These are phyloP conservation scores for Apocrypta bakeri DNA, from an alignment of 1,140 invertebrate species.

Conservation along the genomic window DNA sequence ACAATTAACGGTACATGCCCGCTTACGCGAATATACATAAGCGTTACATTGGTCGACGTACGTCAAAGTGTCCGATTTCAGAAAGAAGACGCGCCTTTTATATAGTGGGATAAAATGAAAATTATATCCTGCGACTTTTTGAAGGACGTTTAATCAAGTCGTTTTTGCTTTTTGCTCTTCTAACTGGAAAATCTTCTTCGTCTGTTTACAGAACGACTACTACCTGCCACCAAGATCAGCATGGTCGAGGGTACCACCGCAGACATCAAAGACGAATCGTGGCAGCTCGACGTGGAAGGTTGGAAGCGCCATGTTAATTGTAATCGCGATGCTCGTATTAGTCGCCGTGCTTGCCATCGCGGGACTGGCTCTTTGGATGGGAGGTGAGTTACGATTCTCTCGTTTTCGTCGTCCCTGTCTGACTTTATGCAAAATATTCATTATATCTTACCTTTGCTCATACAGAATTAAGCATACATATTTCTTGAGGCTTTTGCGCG, in stretches of 20 bases:
- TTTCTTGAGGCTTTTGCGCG: too few relatives aligned
- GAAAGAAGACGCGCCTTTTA: not conserved
- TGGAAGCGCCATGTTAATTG: constrained; percentile 80
- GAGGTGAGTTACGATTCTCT: constrained; percentile 77
- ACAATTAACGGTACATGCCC: not conserved
- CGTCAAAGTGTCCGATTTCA: not conserved
- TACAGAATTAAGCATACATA: too few relatives aligned
- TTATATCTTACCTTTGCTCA: too few relatives aligned
- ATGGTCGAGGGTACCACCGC: constrained; percentile 67
- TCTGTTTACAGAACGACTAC: constrained; percentile 66
- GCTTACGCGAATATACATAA: not conserved
- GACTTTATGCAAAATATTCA: too few relatives aligned
- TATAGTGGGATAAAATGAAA: not conserved
- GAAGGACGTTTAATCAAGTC: not conserved
- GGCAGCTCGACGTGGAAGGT: constrained; percentile 71
- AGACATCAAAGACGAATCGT: constrained; percentile 60
- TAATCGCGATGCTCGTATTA: constrained; percentile 81
- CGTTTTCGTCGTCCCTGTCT: too few relatives aligned
- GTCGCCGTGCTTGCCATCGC: constrained; percentile 83
- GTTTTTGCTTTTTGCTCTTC: too few relatives aligned
- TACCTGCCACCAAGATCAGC: constrained; percentile 67
- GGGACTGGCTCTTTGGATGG: constrained; percentile 85
- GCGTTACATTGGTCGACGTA: not conserved
- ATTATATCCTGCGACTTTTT: not conserved
- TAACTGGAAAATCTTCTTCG: not conserved